Percentiles rank a stretch among this genome's conserved stretches.
These are phyloP conservation scores for Anodontia alba DNA, from an alignment of 2,888 invertebrate species.

Conservation along the genomic window DNA sequence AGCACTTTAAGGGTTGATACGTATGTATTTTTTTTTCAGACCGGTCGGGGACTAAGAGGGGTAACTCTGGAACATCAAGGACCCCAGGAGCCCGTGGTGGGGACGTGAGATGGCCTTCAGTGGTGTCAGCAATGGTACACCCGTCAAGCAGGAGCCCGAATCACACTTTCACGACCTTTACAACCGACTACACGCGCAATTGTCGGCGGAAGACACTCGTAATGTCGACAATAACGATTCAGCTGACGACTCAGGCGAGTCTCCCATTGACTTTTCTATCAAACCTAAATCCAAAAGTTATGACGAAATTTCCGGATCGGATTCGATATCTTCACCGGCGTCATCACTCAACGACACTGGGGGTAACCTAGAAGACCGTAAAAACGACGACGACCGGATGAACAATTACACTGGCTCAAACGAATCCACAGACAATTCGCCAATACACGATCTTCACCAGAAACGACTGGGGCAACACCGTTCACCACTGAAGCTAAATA, in stretches of 20 bases:
- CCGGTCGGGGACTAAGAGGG: not conserved
- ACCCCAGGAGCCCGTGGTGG: not conserved
- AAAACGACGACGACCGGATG: slow-evolving; percentile 34
- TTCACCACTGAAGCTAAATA: slow-evolving; percentile 41
- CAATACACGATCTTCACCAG: slow-evolving; percentile 44
- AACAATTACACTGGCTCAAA: slow-evolving; percentile 34
- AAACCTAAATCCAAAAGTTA: slow-evolving; percentile 67
- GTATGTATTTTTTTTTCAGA: not conserved
- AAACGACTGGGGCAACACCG: slow-evolving; percentile 39
- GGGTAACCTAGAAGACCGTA: slow-evolving; percentile 57
- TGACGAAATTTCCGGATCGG: slow-evolving; percentile 64
- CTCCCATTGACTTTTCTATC: slow-evolving; percentile 75
- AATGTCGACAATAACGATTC: slow-evolving; percentile 63
- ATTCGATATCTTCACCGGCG: slow-evolving; percentile 66
- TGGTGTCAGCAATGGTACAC: slow-evolving; percentile 47
- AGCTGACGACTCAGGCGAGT: slow-evolving; percentile 68
- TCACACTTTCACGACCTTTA: slow-evolving; percentile 52
- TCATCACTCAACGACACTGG: slow-evolving; percentile 64
- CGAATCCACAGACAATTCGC: slow-evolving; percentile 46
- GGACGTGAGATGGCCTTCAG: slow-evolving; percentile 52
- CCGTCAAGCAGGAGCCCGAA: slow-evolving; percentile 56
- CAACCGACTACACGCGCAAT: slow-evolving; percentile 48
- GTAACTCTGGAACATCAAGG: not conserved
- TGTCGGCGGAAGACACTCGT: slow-evolving; percentile 58
- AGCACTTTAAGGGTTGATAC: too few relatives aligned